Base-by-base conservation (phyloP, 1,140 invertebrate genomes). In the Conus ventricosus region DNA sequence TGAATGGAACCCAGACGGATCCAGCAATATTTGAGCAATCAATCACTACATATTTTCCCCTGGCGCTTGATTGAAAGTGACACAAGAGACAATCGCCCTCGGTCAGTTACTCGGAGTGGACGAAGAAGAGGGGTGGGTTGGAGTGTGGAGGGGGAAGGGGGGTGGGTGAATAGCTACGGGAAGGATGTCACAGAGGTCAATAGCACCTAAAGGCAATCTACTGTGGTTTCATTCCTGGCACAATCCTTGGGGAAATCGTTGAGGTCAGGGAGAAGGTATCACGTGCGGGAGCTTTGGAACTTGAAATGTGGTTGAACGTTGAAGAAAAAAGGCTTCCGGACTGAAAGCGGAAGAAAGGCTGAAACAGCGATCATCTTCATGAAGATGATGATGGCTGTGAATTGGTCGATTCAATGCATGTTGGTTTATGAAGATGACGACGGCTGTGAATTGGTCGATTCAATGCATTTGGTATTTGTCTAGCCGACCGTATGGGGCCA, bases 1-100 rank as follows among this genome's bases (percentile, higher is more conserved):
- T 39, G 76, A 78, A 78, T 78, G 76, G 76, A 23, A 17, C 76
- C 8, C 7, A 39, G 25, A 39, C 76, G 27, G 51, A 54, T 81
- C 54, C 54, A 54, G 80, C 23, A 81, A 81, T 81, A 81, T 81
- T 81, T 81, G 80, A 53, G 80, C 80, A 81, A 81, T 81, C 51
- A 81, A 81, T 81, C 80, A 81, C 39, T 54, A 81, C 39, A 54
- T 81, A 81, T 81, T 81, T 81, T 81, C 80, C 51, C 17, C 80
- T 54, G 17, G 39, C 80, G 51, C 80, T 54, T 81, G 80, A 81
- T 81, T 81, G 80, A 54, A 81, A 81, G 80, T 81, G 80, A 81
- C 80, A 81, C 80, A 81, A 54, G 80, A 23, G 51, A 39, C 27
- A 81, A 13, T 54, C 80, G 80, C 51, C 39, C 25, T 23, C 76